These are phyloP conservation scores for Beroe ovata DNA, from an alignment of 37 sponge, comb jelly and placozoan species.

Conservation along the genomic window DNA sequence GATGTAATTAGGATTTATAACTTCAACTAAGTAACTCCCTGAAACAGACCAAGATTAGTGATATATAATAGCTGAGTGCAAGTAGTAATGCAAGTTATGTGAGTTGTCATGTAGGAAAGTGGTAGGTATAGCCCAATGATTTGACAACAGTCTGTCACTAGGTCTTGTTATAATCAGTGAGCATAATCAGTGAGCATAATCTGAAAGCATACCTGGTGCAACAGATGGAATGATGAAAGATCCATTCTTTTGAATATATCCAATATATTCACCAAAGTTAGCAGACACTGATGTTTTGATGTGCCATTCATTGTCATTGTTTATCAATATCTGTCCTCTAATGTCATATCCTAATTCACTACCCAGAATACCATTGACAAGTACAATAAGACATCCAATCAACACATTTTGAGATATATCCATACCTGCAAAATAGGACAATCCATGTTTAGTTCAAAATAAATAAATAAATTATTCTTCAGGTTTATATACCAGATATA, in stretches of 20 bases:
- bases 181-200: too few relatives aligned
- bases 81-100: too few relatives aligned
- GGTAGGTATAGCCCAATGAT: too few relatives aligned
- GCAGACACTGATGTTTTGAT: slow-evolving; percentile 27
- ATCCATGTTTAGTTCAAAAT: too few relatives aligned
- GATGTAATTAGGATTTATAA: slow-evolving; percentile 77
- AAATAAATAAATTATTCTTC: too few relatives aligned
- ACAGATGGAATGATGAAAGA: slow-evolving; percentile 58
- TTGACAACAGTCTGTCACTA: too few relatives aligned
- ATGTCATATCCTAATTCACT: slow-evolving; percentile 22
- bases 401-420: not conserved
- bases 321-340: slow-evolving; percentile 48
- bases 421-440: too few relatives aligned
- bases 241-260: slow-evolving; percentile 43
- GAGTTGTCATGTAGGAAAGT: too few relatives aligned
- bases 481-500: too few relatives aligned
- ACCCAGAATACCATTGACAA: not conserved
- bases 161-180: too few relatives aligned
- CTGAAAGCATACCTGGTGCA: too few relatives aligned
- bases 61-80: too few relatives aligned
- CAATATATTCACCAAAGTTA: slow-evolving; percentile 44
- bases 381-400: not conserved
- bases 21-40: slow-evolving; percentile 89
- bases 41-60: slow-evolving; percentile 58
- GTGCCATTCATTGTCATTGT: slow-evolving; percentile 22